Percentiles rank a stretch among this genome's conserved stretches.
phyloP scores from a whole-genome alignment of 92 coral and sea anemone species.

The Heteractis magnifica region DNA sequence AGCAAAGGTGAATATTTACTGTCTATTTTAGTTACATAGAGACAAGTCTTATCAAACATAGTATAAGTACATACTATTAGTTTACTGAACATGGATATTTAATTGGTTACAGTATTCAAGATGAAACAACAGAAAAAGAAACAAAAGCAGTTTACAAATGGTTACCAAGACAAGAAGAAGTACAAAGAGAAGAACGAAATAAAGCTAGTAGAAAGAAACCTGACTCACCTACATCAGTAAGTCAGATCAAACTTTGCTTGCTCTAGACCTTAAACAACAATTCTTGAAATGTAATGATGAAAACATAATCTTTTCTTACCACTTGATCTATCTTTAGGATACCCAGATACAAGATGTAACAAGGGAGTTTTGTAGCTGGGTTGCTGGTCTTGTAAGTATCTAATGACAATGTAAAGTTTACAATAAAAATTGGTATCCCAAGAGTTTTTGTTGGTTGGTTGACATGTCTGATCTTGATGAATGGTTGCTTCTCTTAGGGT shows the following conservation, averaged over 20 bases:
- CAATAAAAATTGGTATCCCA: not conserved
- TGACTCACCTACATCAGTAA: slow-evolving; percentile 91
- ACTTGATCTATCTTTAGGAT: slow-evolving; percentile 51
- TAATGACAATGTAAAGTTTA: too few species aligned
- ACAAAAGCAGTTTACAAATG: slow-evolving; percentile 74
- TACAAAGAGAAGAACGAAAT: slow-evolving; percentile 84
- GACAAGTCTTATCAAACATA: not conserved
- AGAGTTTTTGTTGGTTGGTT: not conserved
- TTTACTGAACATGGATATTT: not conserved
- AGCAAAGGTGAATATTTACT: slow-evolving; percentile 45
- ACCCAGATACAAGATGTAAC: slow-evolving; percentile 91
- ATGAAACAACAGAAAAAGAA: slow-evolving; percentile 25
- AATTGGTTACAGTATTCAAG: not conserved
- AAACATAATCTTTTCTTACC: not conserved
- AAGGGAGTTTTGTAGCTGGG: slow-evolving; percentile 96
- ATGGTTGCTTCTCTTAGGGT: slow-evolving; percentile 50
- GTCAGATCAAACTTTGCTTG: not conserved
- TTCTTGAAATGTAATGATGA: not conserved
- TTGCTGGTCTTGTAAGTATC: slow-evolving; percentile 87
- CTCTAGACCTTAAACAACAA: not conserved
- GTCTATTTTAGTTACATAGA: not conserved
- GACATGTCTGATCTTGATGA: not conserved
- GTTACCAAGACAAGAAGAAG: slow-evolving; percentile 90
- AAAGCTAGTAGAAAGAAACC: slow-evolving; percentile 86
- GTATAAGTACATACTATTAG: not conserved